Percentiles rank a stretch among this genome's conserved stretches.
Evolutionary conservation across 2,797 vertebrate genomes (phyloP).

Genomic region (Pangasius mekongensis): DNA sequence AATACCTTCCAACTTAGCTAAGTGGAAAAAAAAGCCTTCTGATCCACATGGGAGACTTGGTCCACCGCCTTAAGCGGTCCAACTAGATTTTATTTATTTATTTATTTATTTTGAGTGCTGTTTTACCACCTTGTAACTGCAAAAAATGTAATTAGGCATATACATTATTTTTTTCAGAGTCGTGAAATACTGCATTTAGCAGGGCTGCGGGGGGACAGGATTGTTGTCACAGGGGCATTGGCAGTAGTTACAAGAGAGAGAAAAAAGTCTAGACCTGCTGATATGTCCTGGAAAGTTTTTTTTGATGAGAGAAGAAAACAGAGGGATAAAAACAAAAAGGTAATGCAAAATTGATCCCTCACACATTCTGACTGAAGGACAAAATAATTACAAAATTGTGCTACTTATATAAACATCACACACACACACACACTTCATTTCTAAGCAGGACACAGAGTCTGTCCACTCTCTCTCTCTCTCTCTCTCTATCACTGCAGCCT

Average conservation of each 20-base stretch:
- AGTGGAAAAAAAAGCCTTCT: not conserved
- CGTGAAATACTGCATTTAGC: not conserved
- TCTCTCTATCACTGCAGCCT: conserved; percentile 65
- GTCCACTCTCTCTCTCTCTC: conserved; percentile 58
- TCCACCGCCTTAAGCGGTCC: not conserved
- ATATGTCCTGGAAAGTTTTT: not conserved
- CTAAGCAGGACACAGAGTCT: conserved; percentile 38
- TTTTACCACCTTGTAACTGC: not conserved
- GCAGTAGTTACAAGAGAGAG: not conserved
- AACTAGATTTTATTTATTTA: not conserved
- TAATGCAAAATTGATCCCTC: not conserved
- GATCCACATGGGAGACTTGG: not conserved
- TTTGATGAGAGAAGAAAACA: not conserved
- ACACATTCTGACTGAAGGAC: not conserved
- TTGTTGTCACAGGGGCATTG: not conserved
- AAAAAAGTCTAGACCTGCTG: not conserved
- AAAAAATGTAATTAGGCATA: not conserved
- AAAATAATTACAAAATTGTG: not conserved
- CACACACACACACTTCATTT: conserved; percentile 13
- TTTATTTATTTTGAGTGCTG: not conserved
- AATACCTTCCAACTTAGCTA: not conserved
- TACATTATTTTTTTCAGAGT: not conserved
- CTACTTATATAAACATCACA: not conserved
- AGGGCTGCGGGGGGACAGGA: not conserved
- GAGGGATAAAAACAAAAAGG: not conserved